These are phyloP conservation scores for Idaea aversata DNA, from an alignment of 2,888 invertebrate genomes.

Conservation along the genomic window DNA sequence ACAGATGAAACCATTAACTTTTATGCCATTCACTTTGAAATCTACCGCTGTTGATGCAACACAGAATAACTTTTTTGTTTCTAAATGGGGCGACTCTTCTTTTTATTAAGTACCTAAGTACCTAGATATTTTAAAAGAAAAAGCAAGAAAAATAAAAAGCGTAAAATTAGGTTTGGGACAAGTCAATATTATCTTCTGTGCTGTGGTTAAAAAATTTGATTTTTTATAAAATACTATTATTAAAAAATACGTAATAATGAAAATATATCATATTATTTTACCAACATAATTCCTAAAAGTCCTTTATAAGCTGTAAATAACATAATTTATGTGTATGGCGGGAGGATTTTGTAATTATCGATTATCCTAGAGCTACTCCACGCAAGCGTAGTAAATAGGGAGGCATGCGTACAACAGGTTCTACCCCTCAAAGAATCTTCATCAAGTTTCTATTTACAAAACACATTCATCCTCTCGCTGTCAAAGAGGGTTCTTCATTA, in stretches of 20 bases:
- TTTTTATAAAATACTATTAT: too few relatives aligned
- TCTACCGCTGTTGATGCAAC: constrained; percentile 10
- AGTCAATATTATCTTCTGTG: not conserved
- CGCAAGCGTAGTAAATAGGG: constrained; percentile 28
- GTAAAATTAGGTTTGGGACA: not conserved
- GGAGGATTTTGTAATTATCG: constrained; percentile 39
- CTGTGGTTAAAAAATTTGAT: too few relatives aligned
- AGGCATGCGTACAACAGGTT: constrained; percentile 38
- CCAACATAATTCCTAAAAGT: not conserved
- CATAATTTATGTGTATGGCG: constrained; percentile 26
- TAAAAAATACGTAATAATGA: too few relatives aligned
- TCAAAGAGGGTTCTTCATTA: constrained; percentile 17
- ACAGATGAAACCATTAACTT: constrained; percentile 51
- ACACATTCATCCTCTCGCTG: constrained; percentile 26
- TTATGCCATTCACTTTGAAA: constrained; percentile 20
- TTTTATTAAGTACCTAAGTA: not conserved
- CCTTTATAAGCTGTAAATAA: not conserved
- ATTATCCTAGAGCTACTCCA: constrained; percentile 22
- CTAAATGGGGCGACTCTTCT: not conserved
- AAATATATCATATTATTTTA: not conserved
- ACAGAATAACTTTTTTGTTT: constrained; percentile 7
- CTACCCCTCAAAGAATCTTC: constrained; percentile 22
- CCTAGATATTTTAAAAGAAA: not conserved
- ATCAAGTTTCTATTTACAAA: constrained; percentile 31
- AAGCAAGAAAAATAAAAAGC: not conserved